Evolutionary conservation across 1,140 invertebrate species (phyloP).

Genomic region (Trypoxylus dichotomus): DNA sequence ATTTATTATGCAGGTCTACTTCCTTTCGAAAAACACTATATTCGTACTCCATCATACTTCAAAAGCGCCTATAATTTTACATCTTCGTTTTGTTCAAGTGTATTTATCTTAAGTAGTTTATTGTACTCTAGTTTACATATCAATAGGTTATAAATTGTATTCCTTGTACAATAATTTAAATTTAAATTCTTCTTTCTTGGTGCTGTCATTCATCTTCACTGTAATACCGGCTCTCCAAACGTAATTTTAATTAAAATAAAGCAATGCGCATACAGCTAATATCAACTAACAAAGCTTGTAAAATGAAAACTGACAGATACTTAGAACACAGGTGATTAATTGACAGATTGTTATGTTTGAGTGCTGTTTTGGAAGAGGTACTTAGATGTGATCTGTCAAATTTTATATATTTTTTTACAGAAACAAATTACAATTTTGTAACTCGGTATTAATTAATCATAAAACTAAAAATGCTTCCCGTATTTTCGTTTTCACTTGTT

Average conservation of each 20-base stretch:
- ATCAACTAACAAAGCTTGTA: not conserved
- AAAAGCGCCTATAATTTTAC: not conserved
- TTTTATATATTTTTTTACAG: too few species aligned
- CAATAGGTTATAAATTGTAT: conserved; percentile 11
- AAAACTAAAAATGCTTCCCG: too few species aligned
- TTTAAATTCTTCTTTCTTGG: not conserved
- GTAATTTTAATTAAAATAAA: not conserved
- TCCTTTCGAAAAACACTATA: conserved; percentile 64
- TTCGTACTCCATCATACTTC: conserved; percentile 63
- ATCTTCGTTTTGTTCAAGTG: not conserved
- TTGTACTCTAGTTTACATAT: conserved; percentile 15
- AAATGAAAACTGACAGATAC: conserved; percentile 8
- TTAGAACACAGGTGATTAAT: not conserved
- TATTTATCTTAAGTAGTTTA: conserved; percentile 17
- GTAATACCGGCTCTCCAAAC: not conserved
- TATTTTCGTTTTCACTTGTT: too few species aligned
- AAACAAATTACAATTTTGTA: too few species aligned
- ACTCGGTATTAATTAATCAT: too few species aligned
- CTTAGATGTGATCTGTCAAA: too few species aligned
- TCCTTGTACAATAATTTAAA: not conserved
- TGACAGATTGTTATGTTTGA: not conserved
- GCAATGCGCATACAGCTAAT: not conserved
- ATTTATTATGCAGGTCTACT: conserved; percentile 76
- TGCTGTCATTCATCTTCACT: not conserved
- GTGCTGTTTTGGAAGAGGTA: not conserved